Evolutionary conservation across 2,888 invertebrate species (phyloP).

Genomic region (Parasteatoda lunata): DNA sequence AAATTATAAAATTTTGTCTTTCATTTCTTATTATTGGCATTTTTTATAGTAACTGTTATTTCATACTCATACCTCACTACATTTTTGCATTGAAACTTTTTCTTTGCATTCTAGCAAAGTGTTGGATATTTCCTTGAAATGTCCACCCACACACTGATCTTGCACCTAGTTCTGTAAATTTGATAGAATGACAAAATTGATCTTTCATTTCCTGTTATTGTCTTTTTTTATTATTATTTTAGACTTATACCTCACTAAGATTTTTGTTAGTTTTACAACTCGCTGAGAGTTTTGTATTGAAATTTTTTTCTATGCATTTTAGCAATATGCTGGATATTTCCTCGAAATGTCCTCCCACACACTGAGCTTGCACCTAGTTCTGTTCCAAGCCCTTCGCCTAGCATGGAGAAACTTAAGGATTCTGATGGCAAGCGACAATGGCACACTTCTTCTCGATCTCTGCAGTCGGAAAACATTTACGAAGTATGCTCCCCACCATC

Average conservation of each 20-base stretch:
- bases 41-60: too few species aligned
- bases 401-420: slow-evolving; percentile 53
- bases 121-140: too few species aligned
- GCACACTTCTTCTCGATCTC: slow-evolving; percentile 53
- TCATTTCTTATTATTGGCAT: neutral
- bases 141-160: too few species aligned
- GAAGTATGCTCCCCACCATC: slow-evolving; percentile 67
- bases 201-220: too few species aligned
- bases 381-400: slow-evolving; percentile 58
- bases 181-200: too few species aligned
- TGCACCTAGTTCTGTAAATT: too few species aligned
- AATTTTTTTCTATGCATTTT: neutral
- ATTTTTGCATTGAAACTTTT: too few species aligned
- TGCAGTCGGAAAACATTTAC: slow-evolving; percentile 65
- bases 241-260: neutral
- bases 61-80: too few species aligned
- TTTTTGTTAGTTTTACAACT: neutral
- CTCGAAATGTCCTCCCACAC: slow-evolving; percentile 61
- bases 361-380: slow-evolving; percentile 65
- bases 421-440: slow-evolving; percentile 53
- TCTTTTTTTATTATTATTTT: neutral
- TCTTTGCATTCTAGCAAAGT: too few species aligned
- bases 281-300: neutral
- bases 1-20: neutral
- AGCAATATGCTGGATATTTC: slow-evolving; percentile 63